These are phyloP conservation scores for Tetramorium parvispinum DNA, from an alignment of 1,140 invertebrate genomes.

Conservation along the genomic window DNA sequence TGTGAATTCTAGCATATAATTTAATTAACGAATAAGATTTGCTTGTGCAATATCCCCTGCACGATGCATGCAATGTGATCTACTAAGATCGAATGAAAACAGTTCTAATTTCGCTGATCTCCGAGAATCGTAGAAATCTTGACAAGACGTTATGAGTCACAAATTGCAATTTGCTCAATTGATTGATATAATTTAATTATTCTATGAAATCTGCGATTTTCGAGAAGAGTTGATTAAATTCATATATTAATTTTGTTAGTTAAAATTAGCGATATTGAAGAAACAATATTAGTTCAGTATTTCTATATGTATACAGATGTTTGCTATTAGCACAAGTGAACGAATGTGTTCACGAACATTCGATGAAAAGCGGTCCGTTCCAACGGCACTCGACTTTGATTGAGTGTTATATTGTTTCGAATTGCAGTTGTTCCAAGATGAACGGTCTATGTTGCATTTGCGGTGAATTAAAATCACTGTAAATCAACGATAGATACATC, in stretches of 20 bases:
- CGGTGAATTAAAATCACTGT: constrained; percentile 4
- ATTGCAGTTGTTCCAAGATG: constrained; percentile 28
- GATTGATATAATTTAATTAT: background rate
- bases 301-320: background rate
- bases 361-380: constrained; percentile 41
- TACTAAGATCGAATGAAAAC: background rate
- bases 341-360: background rate
- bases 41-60: background rate
- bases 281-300: constrained; percentile 25
- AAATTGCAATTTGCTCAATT: background rate
- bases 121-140: background rate
- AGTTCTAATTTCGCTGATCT: background rate
- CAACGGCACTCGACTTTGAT: constrained; percentile 56
- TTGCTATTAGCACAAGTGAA: background rate
- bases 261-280: constrained; percentile 4
- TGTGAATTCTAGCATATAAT: background rate
- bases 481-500: background rate
- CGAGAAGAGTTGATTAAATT: background rate
- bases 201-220: background rate
- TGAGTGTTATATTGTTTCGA: constrained; percentile 32
- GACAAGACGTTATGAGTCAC: background rate
- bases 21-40: constrained; percentile 1
- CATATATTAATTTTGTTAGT: background rate
- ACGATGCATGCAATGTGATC: background rate
- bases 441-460: background rate